Base-by-base conservation (phyloP, 1,140 invertebrate genomes). In the Drosophila sulfurigaster region DNA sequence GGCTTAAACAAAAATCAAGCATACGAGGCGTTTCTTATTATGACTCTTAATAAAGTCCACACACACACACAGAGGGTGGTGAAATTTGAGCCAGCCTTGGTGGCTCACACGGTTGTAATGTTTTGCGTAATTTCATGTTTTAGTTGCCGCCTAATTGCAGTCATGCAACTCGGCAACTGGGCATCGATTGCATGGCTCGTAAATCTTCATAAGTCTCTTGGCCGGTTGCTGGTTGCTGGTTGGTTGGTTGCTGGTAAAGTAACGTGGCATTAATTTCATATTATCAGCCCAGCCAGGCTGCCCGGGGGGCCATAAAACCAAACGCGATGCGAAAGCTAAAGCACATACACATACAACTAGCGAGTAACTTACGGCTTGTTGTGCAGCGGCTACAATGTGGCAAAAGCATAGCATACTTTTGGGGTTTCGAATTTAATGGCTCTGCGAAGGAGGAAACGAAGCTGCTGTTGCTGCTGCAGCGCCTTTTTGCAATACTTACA, bases 111-210 rank as follows among this genome's bases (percentile, higher is more conserved):
- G 35, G 54, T 57, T 38, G 32, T 57, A 57, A 57, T 16, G 51
- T 28, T 54, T 73, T 49, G 71, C 75, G 71, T 79, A 79, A 59
- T 79, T 70, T 73, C 10, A 46, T 57, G 68, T 64, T 59, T 38
- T 63, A 72, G 49, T 46, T 46, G 48, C 45, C 45, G 73, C 77
- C 80, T 89, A 88, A 89, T 89, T 89, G 80, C 80, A 83, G 51
- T 59, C 85, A 78, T 88, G 85, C 70, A 83, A 83, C 74, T 74
- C 7, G 54, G 74, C 74, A 65, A 78, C 74, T 78, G 78, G 62
- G 62, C 85, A 88, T 89, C 80, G 85, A 89, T 83, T 78, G 83
- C 85, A 83, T 83, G 83, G 41, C 85, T 68, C 85, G 85, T 88
- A 89, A 89, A 88, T 88, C 83, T 78, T 58, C 46, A 71, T 71